Conservation (phyloP, 2,113 vertebrate genomes). For the Phodopus roborovskii region DNA sequence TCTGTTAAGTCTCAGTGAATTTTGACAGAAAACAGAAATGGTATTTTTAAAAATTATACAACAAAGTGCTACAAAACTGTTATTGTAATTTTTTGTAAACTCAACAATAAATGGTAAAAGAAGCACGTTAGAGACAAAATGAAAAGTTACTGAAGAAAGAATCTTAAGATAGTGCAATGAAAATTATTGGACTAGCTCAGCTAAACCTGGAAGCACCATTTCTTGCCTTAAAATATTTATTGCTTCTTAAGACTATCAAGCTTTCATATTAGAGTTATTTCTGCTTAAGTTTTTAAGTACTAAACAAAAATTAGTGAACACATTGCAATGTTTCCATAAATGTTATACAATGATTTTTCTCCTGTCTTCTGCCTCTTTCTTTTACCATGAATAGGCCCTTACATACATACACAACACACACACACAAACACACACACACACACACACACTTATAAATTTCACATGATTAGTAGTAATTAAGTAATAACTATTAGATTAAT, state of each 20-base stretch:
- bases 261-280: background rate
- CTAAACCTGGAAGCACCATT: conserved; percentile 11
- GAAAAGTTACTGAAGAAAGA: background rate
- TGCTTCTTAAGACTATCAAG: background rate
- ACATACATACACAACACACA: background rate
- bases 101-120: background rate
- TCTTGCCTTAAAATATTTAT: background rate
- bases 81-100: background rate
- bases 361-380: background rate
- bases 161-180: too few species aligned
- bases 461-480: background rate
- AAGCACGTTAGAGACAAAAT: background rate
- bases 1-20: conserved; percentile 80
- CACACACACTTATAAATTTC: background rate
- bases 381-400: background rate
- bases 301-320: background rate
- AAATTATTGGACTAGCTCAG: background rate
- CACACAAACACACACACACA: too few species aligned
- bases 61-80: background rate
- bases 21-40: conserved; percentile 77
- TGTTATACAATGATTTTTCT: background rate
- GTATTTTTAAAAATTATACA: conserved; percentile 69
- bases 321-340: background rate
- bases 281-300: background rate
- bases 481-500: background rate